A percentile compares a stretch with the other conserved stretches of the same genome.
Conservation (phyloP, 2,888 invertebrate genomes). For the Ischnura elegans region DNA sequence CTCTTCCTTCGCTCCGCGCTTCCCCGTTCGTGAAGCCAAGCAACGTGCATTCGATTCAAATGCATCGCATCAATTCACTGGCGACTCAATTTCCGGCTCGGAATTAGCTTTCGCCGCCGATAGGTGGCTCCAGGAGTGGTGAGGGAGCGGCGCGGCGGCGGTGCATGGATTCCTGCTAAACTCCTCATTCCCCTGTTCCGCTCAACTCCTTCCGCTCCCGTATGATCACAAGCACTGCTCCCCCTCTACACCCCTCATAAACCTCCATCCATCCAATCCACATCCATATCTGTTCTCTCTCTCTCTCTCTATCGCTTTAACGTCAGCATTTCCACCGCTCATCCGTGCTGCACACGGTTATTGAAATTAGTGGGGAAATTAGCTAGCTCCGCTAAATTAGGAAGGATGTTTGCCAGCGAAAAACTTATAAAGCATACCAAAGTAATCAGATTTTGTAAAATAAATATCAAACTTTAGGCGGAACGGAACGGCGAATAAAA, state of each 20-base stretch:
- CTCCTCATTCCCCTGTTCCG: background rate
- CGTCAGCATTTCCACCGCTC: too few species aligned
- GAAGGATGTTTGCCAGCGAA: too few species aligned
- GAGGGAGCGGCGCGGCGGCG: background rate
- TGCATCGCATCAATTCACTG: constrained; percentile 56
- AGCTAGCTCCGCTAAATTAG: too few species aligned
- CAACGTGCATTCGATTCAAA: constrained; percentile 50
- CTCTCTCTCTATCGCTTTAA: too few species aligned
- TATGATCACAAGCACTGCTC: background rate
- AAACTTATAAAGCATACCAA: too few species aligned
- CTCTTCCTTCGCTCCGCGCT: background rate
- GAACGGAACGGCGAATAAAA: too few species aligned
- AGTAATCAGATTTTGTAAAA: too few species aligned
- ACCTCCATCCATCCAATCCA: background rate
- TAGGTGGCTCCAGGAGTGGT: constrained; percentile 43
- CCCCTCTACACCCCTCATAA: background rate
- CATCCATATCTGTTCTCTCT: too few species aligned
- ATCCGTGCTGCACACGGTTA: too few species aligned
- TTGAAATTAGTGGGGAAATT: too few species aligned
- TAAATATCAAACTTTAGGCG: too few species aligned
- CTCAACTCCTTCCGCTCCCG: background rate
- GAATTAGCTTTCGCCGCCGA: constrained; percentile 64
- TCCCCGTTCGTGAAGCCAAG: background rate
- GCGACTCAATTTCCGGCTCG: constrained; percentile 66
- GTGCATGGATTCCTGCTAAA: background rate